Evolutionary conservation across 2,888 invertebrate genomes (phyloP).

Genomic region (Agrotis puta): DNA sequence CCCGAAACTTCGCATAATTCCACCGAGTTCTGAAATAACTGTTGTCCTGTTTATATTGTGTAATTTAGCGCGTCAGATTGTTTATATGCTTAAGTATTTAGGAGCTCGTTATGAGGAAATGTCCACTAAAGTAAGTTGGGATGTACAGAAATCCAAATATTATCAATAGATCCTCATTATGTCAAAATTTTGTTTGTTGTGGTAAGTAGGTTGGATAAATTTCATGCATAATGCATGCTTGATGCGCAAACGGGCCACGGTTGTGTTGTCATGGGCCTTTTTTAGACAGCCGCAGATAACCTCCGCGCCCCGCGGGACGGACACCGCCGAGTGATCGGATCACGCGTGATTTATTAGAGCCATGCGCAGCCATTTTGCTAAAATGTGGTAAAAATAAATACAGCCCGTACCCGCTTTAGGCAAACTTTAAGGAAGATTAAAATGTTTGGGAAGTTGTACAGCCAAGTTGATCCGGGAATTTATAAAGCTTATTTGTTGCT

Average conservation of each 20-base stretch:
- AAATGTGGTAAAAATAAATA: constrained; percentile 65
- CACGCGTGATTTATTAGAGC: constrained; percentile 71
- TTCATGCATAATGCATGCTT: constrained; percentile 65
- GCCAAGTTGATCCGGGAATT: constrained; percentile 49
- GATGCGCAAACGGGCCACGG: constrained; percentile 42
- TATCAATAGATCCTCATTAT: constrained; percentile 34
- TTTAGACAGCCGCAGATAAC: constrained; percentile 74
- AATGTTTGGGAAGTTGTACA: constrained; percentile 48
- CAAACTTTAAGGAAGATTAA: constrained; percentile 60
- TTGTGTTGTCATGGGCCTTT: constrained; percentile 68
- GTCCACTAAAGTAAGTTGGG: constrained; percentile 21
- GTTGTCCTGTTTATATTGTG: constrained; percentile 38
- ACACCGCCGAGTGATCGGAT: constrained; percentile 66
- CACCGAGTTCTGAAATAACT: constrained; percentile 39
- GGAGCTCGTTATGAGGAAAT: constrained; percentile 31
- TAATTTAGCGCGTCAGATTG: constrained; percentile 18
- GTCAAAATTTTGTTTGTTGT: constrained; percentile 48
- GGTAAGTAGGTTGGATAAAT: constrained; percentile 61
- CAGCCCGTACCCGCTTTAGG: constrained; percentile 31
- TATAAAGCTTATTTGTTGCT: constrained; percentile 50
- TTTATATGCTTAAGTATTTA: constrained; percentile 20
- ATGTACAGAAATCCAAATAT: constrained; percentile 19
- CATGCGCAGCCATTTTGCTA: constrained; percentile 55
- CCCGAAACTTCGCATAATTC: constrained; percentile 43
- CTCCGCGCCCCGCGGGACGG: constrained; percentile 47